These are phyloP conservation scores for Sarcoramphus papa DNA, from an alignment of 2,797 vertebrate species.

Conservation along the genomic window DNA sequence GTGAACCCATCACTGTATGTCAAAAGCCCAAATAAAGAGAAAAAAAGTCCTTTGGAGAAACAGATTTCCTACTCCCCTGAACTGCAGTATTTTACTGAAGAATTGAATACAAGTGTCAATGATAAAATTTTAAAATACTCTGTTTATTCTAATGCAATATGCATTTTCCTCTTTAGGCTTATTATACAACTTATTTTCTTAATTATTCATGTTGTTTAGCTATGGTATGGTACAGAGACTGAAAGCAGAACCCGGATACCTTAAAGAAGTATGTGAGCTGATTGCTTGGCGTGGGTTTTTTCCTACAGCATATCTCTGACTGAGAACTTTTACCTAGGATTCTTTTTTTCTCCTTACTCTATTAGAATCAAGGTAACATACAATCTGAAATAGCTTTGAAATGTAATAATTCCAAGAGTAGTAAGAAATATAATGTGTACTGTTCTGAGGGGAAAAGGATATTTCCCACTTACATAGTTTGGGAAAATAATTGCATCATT, in stretches of 20 bases:
- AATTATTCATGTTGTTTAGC: background rate
- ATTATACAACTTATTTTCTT: background rate
- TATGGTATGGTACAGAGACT: background rate
- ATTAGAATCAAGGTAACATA: slow-evolving; percentile 8
- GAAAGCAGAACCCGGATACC: background rate
- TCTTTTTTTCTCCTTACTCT: background rate
- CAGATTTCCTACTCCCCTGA: background rate
- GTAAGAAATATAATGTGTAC: background rate
- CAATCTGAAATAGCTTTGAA: background rate
- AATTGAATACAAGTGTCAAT: background rate
- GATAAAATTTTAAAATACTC: background rate
- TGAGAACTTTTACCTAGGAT: background rate
- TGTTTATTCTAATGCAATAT: background rate
- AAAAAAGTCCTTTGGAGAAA: background rate
- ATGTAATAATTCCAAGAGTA: background rate
- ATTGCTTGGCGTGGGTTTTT: background rate
- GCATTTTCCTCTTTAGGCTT: background rate
- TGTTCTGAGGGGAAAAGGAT: background rate
- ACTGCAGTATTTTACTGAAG: background rate
- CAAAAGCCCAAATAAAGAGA: background rate
- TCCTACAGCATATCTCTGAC: background rate
- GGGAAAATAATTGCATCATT: background rate
- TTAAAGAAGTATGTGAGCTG: background rate
- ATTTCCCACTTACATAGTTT: slow-evolving; percentile 16
- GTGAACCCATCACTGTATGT: background rate